Conservation (phyloP, 2,888 invertebrate species). For the Taenaris catops region DNA sequence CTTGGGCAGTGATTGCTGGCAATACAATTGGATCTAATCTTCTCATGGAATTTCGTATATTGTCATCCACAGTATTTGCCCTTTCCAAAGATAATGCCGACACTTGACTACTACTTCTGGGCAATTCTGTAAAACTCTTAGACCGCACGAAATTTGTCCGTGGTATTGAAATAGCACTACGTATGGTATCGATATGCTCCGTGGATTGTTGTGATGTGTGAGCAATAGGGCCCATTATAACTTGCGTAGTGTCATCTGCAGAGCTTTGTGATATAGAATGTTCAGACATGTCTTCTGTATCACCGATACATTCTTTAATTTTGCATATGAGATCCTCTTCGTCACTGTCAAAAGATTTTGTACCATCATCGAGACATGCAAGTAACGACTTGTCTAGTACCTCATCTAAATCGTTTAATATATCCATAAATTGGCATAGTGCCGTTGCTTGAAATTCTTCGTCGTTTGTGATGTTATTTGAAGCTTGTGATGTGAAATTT, state of each 20-base stretch:
- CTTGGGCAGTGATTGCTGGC: conserved; percentile 53
- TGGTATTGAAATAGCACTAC: conserved; percentile 35
- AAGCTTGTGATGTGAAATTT: conserved; percentile 60
- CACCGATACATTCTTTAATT: conserved; percentile 56
- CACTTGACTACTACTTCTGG: conserved; percentile 42
- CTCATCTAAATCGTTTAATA: conserved; percentile 80
- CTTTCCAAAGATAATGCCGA: conserved; percentile 48
- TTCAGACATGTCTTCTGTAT: conserved; percentile 37
- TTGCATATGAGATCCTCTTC: conserved; percentile 72
- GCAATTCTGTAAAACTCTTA: conserved; percentile 62
- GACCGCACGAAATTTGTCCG: conserved; percentile 47
- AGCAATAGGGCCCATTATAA: conserved; percentile 42
- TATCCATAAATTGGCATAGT: conserved; percentile 73
- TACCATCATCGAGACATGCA: conserved; percentile 60
- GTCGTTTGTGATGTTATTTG: conserved; percentile 62
- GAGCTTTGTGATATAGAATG: conserved; percentile 50
- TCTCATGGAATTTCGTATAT: conserved; percentile 64
- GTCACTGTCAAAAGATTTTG: conserved; percentile 56
- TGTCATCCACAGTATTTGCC: conserved; percentile 50
- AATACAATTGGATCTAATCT: conserved; percentile 65
- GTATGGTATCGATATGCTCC: conserved; percentile 37
- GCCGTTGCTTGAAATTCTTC: conserved; percentile 72
- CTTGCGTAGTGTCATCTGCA: conserved; percentile 60
- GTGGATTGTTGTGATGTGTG: conserved; percentile 36
- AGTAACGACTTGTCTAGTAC: conserved; percentile 76